Evolutionary conservation across 2,113 vertebrate genomes (phyloP), one percentile per base, ranked within the genome.

Genomic region (Halichoerus grypus): DNA sequence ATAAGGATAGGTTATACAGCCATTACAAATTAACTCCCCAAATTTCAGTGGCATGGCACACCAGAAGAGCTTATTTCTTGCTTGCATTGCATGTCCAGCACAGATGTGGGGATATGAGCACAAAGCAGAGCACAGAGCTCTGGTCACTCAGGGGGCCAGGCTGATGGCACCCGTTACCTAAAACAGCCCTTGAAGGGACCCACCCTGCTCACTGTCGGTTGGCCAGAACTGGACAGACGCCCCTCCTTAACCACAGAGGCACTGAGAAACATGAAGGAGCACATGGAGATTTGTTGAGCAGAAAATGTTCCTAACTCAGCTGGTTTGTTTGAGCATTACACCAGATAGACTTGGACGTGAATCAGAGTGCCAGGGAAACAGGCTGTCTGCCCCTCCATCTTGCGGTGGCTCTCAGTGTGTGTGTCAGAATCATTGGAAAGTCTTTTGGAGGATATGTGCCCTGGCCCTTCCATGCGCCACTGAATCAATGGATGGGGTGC

Each of bases 101-200:
- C 63, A 49, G 46, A 5, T 42, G 5, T 49, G 53, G 49, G 67
- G 18, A 4, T 7, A 69, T 7, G 67, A n/a, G 42, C 13, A 0
- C 39, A 14, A 3, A 0, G 16, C 46, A 69, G 42, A n/a, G 28
- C 9, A 0, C 46, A 18, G 4, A 1, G 22, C 55, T 51, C 18
- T 74, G 36, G 59, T 53, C 39, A 51, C 69, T 67, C 55, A 24
- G 83, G 21, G 49, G 39, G 76, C 26, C 39, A 42, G 49, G 57
- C 24, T 51, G 33, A 21, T 63, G 33, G 57, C 84, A 49, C 51
- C 36, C 28, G 1, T 80, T 28, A 7, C 33, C 71, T 61, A 6
- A 84, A 71, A 42, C 39, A 39, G 53, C n/a, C 2, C 33, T 36
- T 4, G 2, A 39, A 55, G 0, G 14, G 49, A 82, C 42, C 71